These are phyloP conservation scores for Anastrepha obliqua DNA, from an alignment of 1,140 invertebrate species.

Conservation along the genomic window DNA sequence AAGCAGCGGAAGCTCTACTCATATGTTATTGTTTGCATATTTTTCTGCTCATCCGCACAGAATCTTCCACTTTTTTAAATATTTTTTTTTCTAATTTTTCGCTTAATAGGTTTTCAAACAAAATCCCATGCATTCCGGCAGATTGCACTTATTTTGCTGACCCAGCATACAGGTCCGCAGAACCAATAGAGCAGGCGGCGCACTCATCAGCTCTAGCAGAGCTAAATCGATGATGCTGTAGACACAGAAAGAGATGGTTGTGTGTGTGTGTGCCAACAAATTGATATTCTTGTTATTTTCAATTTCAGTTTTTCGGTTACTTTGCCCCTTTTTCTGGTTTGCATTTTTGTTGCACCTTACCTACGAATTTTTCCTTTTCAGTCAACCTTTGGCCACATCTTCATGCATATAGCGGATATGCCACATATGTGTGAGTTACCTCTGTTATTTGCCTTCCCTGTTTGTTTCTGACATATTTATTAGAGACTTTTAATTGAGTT, in stretches of 20 bases:
- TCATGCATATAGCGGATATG: background rate
- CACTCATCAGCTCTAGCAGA: background rate
- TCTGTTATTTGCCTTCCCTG: background rate
- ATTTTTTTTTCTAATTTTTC: background rate
- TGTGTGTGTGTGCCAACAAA: slow-evolving; percentile 6
- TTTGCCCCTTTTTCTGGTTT: background rate
- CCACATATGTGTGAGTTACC: background rate
- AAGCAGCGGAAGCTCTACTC: background rate
- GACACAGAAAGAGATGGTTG: background rate
- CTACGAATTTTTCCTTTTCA: background rate
- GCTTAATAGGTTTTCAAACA: slow-evolving; percentile 50
- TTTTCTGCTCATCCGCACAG: background rate
- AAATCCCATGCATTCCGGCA: slow-evolving; percentile 38
- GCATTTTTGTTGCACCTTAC: background rate
- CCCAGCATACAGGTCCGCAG: background rate
- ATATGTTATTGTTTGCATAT: background rate
- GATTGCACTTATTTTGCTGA: slow-evolving; percentile 41
- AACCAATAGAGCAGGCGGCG: background rate
- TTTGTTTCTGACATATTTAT: slow-evolving; percentile 15
- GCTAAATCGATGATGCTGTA: background rate
- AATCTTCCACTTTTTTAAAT: background rate
- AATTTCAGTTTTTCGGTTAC: background rate
- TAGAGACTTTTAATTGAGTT: slow-evolving; percentile 40
- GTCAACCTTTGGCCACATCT: background rate
- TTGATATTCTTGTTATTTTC: slow-evolving; percentile 36